Percentiles rank a stretch among this genome's conserved stretches.
Evolutionary conservation across 2,888 invertebrate genomes (phyloP).

Genomic region (Agrypnus murinus): DNA sequence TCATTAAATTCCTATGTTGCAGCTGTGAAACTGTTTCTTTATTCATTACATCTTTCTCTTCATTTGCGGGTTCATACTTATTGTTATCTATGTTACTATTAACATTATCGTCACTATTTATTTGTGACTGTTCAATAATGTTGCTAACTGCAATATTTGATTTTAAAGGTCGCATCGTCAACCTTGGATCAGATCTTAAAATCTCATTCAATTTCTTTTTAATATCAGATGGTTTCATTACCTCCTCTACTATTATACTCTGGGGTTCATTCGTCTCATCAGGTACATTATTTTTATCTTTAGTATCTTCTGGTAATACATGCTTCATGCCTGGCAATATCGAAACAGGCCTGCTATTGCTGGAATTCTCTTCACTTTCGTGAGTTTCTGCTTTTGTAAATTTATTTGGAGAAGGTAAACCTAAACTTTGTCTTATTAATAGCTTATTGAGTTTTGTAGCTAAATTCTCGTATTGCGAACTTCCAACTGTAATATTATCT

Average conservation of each 20-base stretch:
- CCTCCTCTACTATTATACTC: constrained; percentile 42
- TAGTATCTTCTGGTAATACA: not conserved
- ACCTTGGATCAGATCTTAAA: constrained; percentile 46
- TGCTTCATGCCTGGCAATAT: constrained; percentile 27
- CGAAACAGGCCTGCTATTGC: not conserved
- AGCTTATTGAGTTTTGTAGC: constrained; percentile 50
- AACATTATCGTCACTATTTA: constrained; percentile 1
- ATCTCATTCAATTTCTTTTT: constrained; percentile 51
- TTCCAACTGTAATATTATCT: constrained; percentile 54
- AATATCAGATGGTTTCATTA: constrained; percentile 49
- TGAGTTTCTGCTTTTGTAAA: constrained; percentile 52
- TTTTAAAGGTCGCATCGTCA: constrained; percentile 36
- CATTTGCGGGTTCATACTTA: not conserved
- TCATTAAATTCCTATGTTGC: constrained; percentile 56
- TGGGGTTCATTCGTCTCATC: constrained; percentile 7
- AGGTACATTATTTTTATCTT: constrained; percentile 11
- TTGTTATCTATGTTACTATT: constrained; percentile 29
- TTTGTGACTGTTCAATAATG: constrained; percentile 23
- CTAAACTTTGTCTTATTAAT: constrained; percentile 33
- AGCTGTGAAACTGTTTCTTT: constrained; percentile 29
- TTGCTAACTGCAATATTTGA: constrained; percentile 35
- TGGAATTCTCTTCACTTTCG: constrained; percentile 6
- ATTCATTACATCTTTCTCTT: constrained; percentile 3
- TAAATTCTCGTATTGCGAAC: constrained; percentile 49
- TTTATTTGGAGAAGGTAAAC: constrained; percentile 31